phyloP scores from a whole-genome alignment of 2,797 vertebrate genomes.

The Pseudotriccus pelzelni region DNA sequence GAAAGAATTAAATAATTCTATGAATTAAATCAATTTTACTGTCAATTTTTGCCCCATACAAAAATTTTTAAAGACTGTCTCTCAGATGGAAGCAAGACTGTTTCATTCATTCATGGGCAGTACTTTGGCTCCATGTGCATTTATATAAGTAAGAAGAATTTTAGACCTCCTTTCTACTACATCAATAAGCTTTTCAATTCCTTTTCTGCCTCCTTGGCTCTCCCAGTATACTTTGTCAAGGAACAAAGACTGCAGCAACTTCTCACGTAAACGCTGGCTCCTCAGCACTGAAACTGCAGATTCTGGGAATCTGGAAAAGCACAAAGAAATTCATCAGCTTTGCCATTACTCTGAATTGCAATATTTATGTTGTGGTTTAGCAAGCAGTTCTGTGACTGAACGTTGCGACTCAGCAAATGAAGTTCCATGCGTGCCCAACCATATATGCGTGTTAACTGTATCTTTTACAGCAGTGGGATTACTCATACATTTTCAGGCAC shows the following conservation, averaged over 20 bases:
- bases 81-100: neutral
- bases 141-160: slow-evolving; percentile 92
- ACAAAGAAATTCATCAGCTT: slow-evolving; percentile 29
- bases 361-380: slow-evolving; percentile 17
- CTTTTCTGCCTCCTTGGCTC: slow-evolving; percentile 91
- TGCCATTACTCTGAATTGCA: neutral
- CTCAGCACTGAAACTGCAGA: slow-evolving; percentile 86
- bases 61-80: neutral
- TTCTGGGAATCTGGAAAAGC: slow-evolving; percentile 85
- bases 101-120: slow-evolving; percentile 84
- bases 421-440: neutral
- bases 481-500: neutral
- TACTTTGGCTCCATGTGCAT: slow-evolving; percentile 87
- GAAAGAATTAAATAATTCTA: neutral
- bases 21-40: neutral
- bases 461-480: neutral
- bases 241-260: slow-evolving; percentile 94
- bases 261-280: slow-evolving; percentile 87
- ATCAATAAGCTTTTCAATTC: slow-evolving; percentile 94
- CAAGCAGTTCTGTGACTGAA: neutral
- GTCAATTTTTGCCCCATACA: neutral
- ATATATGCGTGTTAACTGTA: neutral
- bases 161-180: slow-evolving; percentile 89
- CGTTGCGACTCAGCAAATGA: neutral
- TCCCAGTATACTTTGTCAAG: slow-evolving; percentile 94